Conservation (phyloP, 1,140 invertebrate species). For the Lerema accius region DNA sequence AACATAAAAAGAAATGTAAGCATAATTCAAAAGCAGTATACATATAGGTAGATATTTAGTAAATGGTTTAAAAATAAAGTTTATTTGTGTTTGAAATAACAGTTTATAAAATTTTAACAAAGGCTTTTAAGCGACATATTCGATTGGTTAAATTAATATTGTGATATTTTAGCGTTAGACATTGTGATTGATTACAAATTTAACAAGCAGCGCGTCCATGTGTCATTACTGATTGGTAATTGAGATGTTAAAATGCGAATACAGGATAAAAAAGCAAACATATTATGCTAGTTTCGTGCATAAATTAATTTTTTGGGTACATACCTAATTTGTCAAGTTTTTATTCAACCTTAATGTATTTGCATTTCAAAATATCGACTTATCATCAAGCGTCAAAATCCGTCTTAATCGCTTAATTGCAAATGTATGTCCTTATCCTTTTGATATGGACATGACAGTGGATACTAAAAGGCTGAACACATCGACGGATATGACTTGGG, state of each 20-base stretch:
- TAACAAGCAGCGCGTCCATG: neutral
- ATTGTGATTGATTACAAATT: too few relatives aligned
- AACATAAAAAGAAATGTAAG: too few relatives aligned
- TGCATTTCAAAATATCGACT: constrained; percentile 36
- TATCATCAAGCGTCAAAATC: constrained; percentile 22
- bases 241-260: neutral
- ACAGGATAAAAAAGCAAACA: neutral
- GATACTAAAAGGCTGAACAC: constrained; percentile 25
- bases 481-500: constrained; percentile 18
- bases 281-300: neutral
- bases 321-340: constrained; percentile 8
- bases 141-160: too few relatives aligned
- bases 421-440: constrained; percentile 30
- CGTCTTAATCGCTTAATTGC: constrained; percentile 21
- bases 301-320: neutral
- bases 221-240: neutral
- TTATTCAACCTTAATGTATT: constrained; percentile 9
- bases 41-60: too few relatives aligned
- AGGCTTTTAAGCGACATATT: too few relatives aligned
- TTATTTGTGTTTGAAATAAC: too few relatives aligned
- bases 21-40: too few relatives aligned
- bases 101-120: too few relatives aligned
- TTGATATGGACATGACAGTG: constrained; percentile 27
- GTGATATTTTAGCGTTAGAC: too few relatives aligned
- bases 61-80: too few relatives aligned